phyloP scores from a whole-genome alignment of 2,113 vertebrate species.

The Scalopus aquaticus region DNA sequence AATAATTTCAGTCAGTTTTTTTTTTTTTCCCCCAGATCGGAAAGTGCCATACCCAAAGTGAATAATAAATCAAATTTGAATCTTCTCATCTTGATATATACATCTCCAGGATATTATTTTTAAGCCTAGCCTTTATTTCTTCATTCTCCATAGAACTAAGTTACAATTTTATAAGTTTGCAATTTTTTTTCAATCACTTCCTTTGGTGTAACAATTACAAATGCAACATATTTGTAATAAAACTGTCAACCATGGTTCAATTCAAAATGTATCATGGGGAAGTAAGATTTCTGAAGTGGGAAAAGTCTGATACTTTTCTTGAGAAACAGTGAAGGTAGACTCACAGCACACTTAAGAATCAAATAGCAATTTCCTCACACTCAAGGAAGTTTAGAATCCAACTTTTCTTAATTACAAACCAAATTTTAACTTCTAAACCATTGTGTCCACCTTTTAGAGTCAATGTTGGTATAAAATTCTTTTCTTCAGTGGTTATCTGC shows the following conservation, averaged over 20 bases:
- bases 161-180: conserved; percentile 58
- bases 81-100: conserved; percentile 60
- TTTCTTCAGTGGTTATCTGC: conserved; percentile 19
- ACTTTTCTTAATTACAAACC: neutral
- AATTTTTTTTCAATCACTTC: conserved; percentile 70
- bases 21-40: conserved; percentile 10
- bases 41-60: conserved; percentile 41
- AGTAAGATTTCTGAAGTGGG: conserved; percentile 23
- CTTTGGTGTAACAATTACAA: conserved; percentile 71
- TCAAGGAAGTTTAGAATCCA: neutral
- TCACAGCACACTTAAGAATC: neutral
- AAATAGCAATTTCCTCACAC: neutral
- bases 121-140: conserved; percentile 70
- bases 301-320: conserved; percentile 29
- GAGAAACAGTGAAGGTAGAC: conserved; percentile 2
- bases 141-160: conserved; percentile 13
- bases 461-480: neutral
- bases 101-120: conserved; percentile 64
- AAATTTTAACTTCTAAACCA: neutral
- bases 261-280: conserved; percentile 59
- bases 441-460: neutral
- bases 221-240: conserved; percentile 66
- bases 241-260: conserved; percentile 58
- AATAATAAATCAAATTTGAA: conserved; percentile 74
- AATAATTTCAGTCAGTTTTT: conserved; percentile 50